These are phyloP conservation scores for Elmis aenea DNA, from an alignment of 2,888 invertebrate genomes.

Conservation along the genomic window DNA sequence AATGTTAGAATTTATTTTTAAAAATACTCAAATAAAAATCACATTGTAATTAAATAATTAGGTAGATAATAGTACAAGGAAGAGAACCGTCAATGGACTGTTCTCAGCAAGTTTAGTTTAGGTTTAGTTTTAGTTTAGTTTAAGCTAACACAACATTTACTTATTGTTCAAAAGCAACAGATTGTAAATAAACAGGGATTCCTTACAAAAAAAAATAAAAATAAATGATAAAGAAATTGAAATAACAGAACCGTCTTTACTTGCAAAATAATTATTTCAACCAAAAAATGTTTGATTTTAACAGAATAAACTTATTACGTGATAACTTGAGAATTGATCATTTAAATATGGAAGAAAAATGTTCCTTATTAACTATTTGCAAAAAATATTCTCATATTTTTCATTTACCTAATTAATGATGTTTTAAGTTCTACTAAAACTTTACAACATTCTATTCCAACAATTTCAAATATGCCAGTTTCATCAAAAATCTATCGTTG, in stretches of 20 bases:
- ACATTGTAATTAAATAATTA: too few species aligned
- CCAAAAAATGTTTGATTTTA: neutral
- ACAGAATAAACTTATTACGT: neutral
- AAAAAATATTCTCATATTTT: constrained; percentile 28
- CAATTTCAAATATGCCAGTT: constrained; percentile 23
- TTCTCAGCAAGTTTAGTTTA: too few species aligned
- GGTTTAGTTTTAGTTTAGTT: too few species aligned
- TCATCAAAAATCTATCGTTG: constrained; percentile 29
- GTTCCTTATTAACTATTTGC: constrained; percentile 23
- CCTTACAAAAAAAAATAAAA: neutral
- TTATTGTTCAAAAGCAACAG: too few species aligned
- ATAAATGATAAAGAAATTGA: too few species aligned
- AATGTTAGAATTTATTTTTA: too few species aligned
- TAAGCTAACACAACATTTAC: too few species aligned
- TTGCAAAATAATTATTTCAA: neutral
- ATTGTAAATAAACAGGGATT: too few species aligned
- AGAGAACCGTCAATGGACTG: too few species aligned
- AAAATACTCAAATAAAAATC: too few species aligned
- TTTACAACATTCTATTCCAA: constrained; percentile 25
- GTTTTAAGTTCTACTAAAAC: constrained; percentile 23
- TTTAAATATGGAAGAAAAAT: constrained; percentile 29
- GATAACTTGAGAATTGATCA: constrained; percentile 15
- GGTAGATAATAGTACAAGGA: too few species aligned
- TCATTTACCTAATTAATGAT: constrained; percentile 26
- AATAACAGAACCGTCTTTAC: neutral